Base-by-base conservation (phyloP, 2,113 vertebrate genomes). In the Carettochelys insculpta region DNA sequence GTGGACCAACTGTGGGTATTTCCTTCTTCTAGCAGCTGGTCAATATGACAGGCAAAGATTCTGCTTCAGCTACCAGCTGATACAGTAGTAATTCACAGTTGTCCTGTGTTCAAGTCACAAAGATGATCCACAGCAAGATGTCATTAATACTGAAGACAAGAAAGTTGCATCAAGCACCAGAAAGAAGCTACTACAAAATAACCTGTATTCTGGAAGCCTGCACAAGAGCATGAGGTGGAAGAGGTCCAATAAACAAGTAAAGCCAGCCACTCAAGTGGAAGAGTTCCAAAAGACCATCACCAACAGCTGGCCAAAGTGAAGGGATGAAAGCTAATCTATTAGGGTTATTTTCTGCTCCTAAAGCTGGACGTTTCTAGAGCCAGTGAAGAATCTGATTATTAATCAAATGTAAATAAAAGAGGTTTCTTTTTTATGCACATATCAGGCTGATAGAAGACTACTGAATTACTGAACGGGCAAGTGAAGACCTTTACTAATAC, bases 401-500 rank as follows among this genome's bases (percentile, higher is more conserved):
- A 76, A 85, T 82, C 84, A 88, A 88, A 83, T 8, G 38, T 53
- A 51, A 88, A 93, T 81, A 51, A 76, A 94, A 83, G 51, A 56
- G 61, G 5, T 4, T 83, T 31, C 38, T 77, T 95, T n/a, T 83
- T 85, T 86, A 92, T 82, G 82, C 86, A 80, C 14, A 1, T 1
- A 7, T n/a, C 53, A 29, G 0, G 29, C 86, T 58, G 77, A 95
- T n/a, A 82, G 90, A 95, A 95, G 77, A 80, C 89, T 91, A 68
- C 87, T 92, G 71, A 75, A 75, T 8, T 38, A 73, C 9, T 43
- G 38, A 73, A 10, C 38, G 29, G 12, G 13, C 4, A 75, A 45
- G 24, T 45, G 77, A 88, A 93, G 34, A 29, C 65, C 45, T 78
- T 76, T 58, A 1, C 11, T 50, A 31, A 92, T 48, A 79, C 41